These are phyloP conservation scores for Drosophila paulistorum DNA, from an alignment of 1,140 invertebrate species.

Conservation along the genomic window DNA sequence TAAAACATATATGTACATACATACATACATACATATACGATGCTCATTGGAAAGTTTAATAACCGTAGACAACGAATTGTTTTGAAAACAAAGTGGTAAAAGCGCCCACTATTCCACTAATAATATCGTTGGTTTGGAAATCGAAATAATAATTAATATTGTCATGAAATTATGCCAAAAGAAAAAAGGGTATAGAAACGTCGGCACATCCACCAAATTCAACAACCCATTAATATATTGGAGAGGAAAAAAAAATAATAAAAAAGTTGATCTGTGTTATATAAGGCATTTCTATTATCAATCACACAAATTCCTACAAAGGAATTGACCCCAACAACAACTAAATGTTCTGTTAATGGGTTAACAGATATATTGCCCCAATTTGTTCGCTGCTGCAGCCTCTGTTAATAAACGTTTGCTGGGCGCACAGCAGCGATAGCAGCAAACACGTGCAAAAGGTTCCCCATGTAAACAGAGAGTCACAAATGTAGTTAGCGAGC, in stretches of 20 bases:
- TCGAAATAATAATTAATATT: background rate
- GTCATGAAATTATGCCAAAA: too few relatives aligned
- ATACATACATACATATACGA: too few relatives aligned
- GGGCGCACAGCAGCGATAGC: constrained; percentile 58
- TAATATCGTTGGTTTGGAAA: background rate
- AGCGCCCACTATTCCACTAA: too few relatives aligned
- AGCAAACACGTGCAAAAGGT: constrained; percentile 66
- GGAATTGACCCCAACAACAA: constrained; percentile 11
- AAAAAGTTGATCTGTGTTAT: constrained; percentile 5
- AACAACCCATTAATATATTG: background rate
- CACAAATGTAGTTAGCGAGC: constrained; percentile 14
- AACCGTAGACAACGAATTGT: too few relatives aligned
- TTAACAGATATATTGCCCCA: constrained; percentile 28
- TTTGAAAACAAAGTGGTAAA: too few relatives aligned
- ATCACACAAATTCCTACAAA: constrained; percentile 4
- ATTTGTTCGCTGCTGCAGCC: constrained; percentile 18
- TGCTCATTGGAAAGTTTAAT: too few relatives aligned
- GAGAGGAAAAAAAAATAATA: background rate
- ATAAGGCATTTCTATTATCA: constrained; percentile 7
- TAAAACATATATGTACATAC: background rate
- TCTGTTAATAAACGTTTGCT: constrained; percentile 36
- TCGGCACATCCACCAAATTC: background rate
- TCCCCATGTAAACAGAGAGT: constrained; percentile 73
- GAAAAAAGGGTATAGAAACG: background rate
- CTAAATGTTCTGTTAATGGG: constrained; percentile 10